Conservation (phyloP, 2,888 invertebrate genomes). For the Mesorhabditis sp. region DNA sequence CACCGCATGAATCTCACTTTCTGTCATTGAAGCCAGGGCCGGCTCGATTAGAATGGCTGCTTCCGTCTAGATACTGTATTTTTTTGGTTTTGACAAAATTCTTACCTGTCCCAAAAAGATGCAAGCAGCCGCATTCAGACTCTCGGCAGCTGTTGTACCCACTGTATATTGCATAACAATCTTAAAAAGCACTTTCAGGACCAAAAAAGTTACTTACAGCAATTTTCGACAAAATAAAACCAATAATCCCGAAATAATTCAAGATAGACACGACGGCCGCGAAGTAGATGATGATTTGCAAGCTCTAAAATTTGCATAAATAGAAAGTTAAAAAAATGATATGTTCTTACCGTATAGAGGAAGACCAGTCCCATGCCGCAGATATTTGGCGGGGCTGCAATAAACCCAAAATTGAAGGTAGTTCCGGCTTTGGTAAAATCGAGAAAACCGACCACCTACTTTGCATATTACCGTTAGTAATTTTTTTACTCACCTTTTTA, state of each 20-base stretch:
- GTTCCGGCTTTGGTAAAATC: background rate
- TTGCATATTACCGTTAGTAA: too few relatives aligned
- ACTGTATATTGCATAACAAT: slow-evolving; percentile 66
- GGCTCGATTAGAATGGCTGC: slow-evolving; percentile 82
- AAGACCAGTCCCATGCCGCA: slow-evolving; percentile 66
- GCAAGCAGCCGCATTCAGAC: slow-evolving; percentile 83
- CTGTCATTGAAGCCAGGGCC: slow-evolving; percentile 76
- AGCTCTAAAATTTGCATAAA: slow-evolving; percentile 60
- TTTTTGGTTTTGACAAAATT: too few relatives aligned
- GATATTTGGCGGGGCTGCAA: background rate
- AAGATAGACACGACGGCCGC: slow-evolving; percentile 83
- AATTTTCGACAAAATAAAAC: slow-evolving; percentile 69
- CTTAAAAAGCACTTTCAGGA: slow-evolving; percentile 19
- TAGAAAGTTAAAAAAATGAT: background rate
- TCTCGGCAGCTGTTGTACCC: slow-evolving; percentile 88
- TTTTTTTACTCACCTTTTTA: background rate
- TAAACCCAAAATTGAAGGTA: background rate
- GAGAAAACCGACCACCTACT: background rate
- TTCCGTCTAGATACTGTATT: slow-evolving; percentile 70
- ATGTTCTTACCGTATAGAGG: slow-evolving; percentile 73
- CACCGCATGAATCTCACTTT: slow-evolving; percentile 81
- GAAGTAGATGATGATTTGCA: slow-evolving; percentile 89
- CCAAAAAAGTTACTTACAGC: background rate
- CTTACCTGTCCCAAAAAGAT: slow-evolving; percentile 86
- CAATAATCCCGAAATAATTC: slow-evolving; percentile 83